These are phyloP conservation scores for Polymixis flavicincta DNA, from an alignment of 2,888 invertebrate species.

Conservation along the genomic window DNA sequence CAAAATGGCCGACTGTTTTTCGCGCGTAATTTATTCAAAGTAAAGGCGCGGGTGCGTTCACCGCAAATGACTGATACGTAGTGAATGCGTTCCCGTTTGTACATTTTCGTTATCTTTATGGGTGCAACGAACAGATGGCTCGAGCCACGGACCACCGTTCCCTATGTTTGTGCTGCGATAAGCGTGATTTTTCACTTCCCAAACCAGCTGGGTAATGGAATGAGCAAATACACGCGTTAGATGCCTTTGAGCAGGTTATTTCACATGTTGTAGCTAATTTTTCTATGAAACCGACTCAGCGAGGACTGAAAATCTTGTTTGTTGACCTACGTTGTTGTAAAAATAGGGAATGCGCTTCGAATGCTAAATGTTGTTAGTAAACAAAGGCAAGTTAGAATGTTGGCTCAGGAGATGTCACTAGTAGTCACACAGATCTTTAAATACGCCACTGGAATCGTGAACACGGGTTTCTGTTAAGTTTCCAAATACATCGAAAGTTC, in stretches of 20 bases:
- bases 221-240: conserved; percentile 83
- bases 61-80: conserved; percentile 83
- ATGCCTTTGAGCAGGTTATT: conserved; percentile 80
- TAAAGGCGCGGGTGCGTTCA: conserved; percentile 78
- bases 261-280: conserved; percentile 83
- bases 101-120: conserved; percentile 89
- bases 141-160: conserved; percentile 84
- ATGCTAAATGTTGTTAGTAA: conserved; percentile 82
- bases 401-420: conserved; percentile 79
- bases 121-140: conserved; percentile 90
- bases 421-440: conserved; percentile 71
- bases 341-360: conserved; percentile 49
- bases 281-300: conserved; percentile 76
- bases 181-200: conserved; percentile 90
- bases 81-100: conserved; percentile 86
- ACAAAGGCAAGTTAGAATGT: conserved; percentile 79
- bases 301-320: conserved; percentile 64
- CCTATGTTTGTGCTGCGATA: conserved; percentile 86
- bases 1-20: conserved; percentile 88
- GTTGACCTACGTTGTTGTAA: conserved; percentile 62
- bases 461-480: conserved; percentile 57
- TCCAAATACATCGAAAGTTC: conserved; percentile 71
- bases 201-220: conserved; percentile 87
- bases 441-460: conserved; percentile 55
- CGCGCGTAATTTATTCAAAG: conserved; percentile 83